Conservation (phyloP, 2,888 invertebrate genomes). For the Caenorhabditis afra region DNA sequence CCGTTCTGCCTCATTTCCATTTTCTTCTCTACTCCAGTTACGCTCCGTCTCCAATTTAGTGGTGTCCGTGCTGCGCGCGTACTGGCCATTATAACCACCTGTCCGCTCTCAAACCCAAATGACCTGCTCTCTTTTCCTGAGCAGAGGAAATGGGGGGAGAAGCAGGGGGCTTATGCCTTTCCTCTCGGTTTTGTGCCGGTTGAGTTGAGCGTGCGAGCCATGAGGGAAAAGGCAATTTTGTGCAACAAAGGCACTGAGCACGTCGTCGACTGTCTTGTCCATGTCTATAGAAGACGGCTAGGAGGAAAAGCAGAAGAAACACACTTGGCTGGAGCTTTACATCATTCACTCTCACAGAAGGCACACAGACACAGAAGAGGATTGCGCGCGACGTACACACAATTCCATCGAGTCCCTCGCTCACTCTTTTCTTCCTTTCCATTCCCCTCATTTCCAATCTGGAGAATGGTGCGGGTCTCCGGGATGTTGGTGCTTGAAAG, state of each 20-base stretch:
- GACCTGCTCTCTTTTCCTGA: slow-evolving; percentile 45
- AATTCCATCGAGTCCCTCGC: slow-evolving; percentile 42
- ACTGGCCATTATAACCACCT: slow-evolving; percentile 59
- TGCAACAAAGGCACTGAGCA: slow-evolving; percentile 41
- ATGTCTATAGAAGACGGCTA: slow-evolving; percentile 26
- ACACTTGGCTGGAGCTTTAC: slow-evolving; percentile 52
- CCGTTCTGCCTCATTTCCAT: neutral
- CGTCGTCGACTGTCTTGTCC: slow-evolving; percentile 38
- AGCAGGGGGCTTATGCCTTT: slow-evolving; percentile 11
- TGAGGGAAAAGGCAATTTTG: slow-evolving; percentile 50
- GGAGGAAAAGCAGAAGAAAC: slow-evolving; percentile 40
- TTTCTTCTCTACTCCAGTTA: slow-evolving; percentile 8
- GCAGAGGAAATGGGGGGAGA: slow-evolving; percentile 10
- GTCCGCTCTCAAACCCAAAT: slow-evolving; percentile 58
- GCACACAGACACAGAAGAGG: slow-evolving; percentile 26
- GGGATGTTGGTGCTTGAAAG: slow-evolving; percentile 48
- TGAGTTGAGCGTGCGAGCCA: slow-evolving; percentile 45
- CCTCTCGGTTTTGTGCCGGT: slow-evolving; percentile 53
- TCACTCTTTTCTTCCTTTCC: slow-evolving; percentile 12
- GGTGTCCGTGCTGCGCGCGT: slow-evolving; percentile 24
- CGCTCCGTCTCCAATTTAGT: neutral
- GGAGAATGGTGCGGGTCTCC: slow-evolving; percentile 47
- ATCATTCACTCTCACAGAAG: slow-evolving; percentile 50
- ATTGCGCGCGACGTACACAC: slow-evolving; percentile 25
- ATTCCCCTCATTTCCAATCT: slow-evolving; percentile 58